phyloP scores from a whole-genome alignment of 2,113 vertebrate species.

The Pheucticus melanocephalus region DNA sequence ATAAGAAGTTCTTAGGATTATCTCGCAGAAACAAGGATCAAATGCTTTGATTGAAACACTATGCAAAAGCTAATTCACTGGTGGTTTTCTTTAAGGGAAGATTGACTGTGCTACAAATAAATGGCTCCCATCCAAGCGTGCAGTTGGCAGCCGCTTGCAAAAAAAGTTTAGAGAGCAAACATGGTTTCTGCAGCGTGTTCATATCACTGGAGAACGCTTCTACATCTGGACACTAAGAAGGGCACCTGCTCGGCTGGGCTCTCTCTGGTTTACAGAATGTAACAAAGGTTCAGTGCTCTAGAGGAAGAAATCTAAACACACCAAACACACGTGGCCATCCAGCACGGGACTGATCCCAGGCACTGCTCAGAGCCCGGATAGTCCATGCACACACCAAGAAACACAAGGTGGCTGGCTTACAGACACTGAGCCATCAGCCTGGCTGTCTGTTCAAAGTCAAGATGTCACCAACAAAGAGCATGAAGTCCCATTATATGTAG shows the following conservation, averaged over 20 bases:
- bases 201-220: background rate
- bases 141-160: background rate
- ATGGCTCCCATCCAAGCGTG: slow-evolving; percentile 66
- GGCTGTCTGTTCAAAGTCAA: background rate
- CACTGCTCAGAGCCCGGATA: rapidly evolving
- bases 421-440: rapidly evolving
- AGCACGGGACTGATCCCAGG: rapidly evolving
- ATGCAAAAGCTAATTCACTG: slow-evolving; percentile 77
- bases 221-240: background rate
- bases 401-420: rapidly evolving
- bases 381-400: too few species aligned
- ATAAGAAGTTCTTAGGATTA: slow-evolving; percentile 84
- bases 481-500: rapidly evolving
- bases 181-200: background rate
- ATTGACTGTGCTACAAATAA: slow-evolving; percentile 66
- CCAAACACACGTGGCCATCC: rapidly evolving
- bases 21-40: slow-evolving; percentile 83
- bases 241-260: rapidly evolving
- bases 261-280: rapidly evolving
- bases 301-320: background rate
- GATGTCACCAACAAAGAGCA: background rate
- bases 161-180: background rate
- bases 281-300: background rate
- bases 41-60: slow-evolving; percentile 80
- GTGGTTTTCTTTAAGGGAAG: slow-evolving; percentile 67